These are phyloP conservation scores for Papilio polytes DNA, from an alignment of 1,140 invertebrate species.

Conservation along the genomic window DNA sequence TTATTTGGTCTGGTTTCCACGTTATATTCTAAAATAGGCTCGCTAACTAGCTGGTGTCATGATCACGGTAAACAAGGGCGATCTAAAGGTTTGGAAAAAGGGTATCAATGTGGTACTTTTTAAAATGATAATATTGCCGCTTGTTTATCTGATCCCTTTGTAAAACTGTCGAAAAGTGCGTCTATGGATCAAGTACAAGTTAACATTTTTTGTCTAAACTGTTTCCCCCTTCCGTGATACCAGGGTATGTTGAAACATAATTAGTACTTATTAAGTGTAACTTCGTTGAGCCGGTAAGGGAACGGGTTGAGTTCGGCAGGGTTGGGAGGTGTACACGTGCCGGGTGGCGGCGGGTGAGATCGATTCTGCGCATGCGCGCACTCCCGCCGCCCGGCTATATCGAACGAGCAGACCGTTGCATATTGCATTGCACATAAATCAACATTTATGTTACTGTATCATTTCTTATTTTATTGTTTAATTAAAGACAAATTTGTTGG, in stretches of 20 bases:
- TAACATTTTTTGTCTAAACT: not conserved
- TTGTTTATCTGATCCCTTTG: too few species aligned
- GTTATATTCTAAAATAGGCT: too few species aligned
- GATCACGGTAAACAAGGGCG: too few species aligned
- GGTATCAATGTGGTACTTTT: too few species aligned
- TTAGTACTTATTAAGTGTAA: constrained; percentile 6
- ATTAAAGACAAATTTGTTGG: not conserved
- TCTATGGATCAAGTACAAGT: not conserved
- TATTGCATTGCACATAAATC: constrained; percentile 26
- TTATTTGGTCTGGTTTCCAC: too few species aligned
- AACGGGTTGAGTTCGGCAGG: constrained; percentile 5
- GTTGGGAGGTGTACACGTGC: constrained; percentile 11
- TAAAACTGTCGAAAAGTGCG: too few species aligned
- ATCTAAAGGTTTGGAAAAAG: too few species aligned
- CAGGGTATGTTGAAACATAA: constrained; percentile 9
- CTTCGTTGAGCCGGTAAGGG: not conserved
- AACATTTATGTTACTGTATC: not conserved
- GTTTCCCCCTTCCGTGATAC: too few species aligned
- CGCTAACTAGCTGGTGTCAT: too few species aligned
- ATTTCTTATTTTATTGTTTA: not conserved
- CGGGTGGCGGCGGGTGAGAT: constrained; percentile 12
- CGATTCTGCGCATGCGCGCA: constrained; percentile 26
- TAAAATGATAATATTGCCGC: too few species aligned
- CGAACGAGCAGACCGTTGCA: constrained; percentile 25
- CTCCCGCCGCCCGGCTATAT: constrained; percentile 20